A percentile compares a stretch with the other conserved stretches of the same genome.
Evolutionary conservation across 2,888 invertebrate species (phyloP).

Genomic region (Sisyra nigra): DNA sequence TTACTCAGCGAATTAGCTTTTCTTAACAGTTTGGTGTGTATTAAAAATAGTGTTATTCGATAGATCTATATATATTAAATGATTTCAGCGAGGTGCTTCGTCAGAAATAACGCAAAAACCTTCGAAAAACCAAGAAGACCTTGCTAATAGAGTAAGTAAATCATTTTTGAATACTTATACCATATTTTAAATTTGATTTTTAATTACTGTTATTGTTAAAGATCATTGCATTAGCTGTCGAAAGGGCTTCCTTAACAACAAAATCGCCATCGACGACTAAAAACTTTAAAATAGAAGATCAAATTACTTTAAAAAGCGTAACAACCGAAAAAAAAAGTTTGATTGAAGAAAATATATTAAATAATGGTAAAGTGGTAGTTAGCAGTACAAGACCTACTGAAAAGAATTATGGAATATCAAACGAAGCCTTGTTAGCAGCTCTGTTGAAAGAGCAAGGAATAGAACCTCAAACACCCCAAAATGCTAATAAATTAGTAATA

Average conservation of each 20-base stretch:
- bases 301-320: constrained; percentile 9
- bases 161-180: neutral
- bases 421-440: constrained; percentile 53
- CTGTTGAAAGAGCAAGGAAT: constrained; percentile 55
- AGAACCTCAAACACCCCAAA: constrained; percentile 49
- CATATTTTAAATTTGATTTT: neutral
- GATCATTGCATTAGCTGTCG: constrained; percentile 23
- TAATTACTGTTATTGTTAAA: constrained; percentile 9
- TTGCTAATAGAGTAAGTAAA: constrained; percentile 16
- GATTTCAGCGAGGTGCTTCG: constrained; percentile 5
- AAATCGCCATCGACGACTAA: constrained; percentile 17
- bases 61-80: neutral
- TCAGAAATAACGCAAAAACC: constrained; percentile 5
- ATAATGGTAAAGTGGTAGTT: constrained; percentile 11
- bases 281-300: constrained; percentile 21
- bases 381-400: constrained; percentile 17
- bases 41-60: neutral
- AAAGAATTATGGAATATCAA: constrained; percentile 37
- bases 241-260: constrained; percentile 14
- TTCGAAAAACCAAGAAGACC: constrained; percentile 9
- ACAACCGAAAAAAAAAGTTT: constrained; percentile 17
- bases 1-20: constrained; percentile 5
- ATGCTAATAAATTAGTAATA: constrained; percentile 12
- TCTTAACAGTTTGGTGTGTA: constrained; percentile 7
- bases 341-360: constrained; percentile 30